Evolutionary conservation across 2,113 vertebrate genomes (phyloP), one percentile per base, ranked within the genome.

Genomic region (Lampris incognitus): DNA sequence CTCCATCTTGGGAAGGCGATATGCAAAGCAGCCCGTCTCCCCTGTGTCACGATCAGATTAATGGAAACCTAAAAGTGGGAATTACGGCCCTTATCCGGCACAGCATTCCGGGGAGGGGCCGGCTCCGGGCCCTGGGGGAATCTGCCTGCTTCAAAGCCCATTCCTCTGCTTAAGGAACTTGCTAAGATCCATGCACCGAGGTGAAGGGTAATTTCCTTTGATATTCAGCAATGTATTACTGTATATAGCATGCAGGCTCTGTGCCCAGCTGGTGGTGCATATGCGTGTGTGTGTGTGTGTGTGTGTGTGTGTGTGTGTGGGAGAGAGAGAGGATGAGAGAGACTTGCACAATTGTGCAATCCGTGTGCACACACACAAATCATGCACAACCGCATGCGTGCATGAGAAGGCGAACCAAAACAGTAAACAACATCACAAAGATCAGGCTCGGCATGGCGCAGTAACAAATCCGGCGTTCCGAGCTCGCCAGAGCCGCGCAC

Each of bases 21-120:
- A 95, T 95, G 93, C 93, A 94, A 95, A 94, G 88, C 91, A 94
- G 90, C 91, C 88, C 92, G 84, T 93, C 93, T 94, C 92, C 92
- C 91, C 85, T 92, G 92, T 93, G 93, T 93, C 93, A 93, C 90
- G 87, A 93, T 93, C 91, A 94, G 94, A 95, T 94, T 94, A 94
- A 95, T 94, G 92, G 92, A 94, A 95, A 93, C 92, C 92, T 94
- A 93, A 94, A 94, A 95, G 92, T 94, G 93, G 93, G 92, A 95
- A 94, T 94, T 94, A 94, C 90, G 90, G 91, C 92, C 92, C 92
- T 94, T 92, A 93, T 93, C 92, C 90, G 81, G 85, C 78, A 46
- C 86, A 73, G 88, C 79, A 83, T 91, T 91, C 81, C 72, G 77
- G 87, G 89, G 89, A 92, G 91, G 92, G 88, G 90, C 89, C 46